A percentile compares a stretch with the other conserved stretches of the same genome.
Conservation (phyloP, 2,888 invertebrate genomes). For the Idaea biselata region DNA sequence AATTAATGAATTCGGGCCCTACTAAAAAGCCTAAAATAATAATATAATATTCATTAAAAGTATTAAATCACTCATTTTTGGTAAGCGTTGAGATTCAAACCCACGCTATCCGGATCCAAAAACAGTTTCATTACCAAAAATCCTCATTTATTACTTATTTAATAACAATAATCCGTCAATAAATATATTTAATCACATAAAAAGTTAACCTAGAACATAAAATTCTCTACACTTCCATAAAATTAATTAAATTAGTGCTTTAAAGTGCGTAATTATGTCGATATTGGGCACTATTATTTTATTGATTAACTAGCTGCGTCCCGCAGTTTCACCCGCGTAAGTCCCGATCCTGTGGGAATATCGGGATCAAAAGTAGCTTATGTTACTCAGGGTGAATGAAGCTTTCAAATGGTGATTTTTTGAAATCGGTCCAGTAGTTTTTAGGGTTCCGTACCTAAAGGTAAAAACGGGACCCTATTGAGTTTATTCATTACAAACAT, state of each 20-base stretch:
- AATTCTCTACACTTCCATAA: not conserved
- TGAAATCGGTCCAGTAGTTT: no score
- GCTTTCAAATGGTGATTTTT: no score
- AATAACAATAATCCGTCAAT: not conserved
- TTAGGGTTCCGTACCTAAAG: no score
- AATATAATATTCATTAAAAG: not conserved
- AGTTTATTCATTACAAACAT: no score
- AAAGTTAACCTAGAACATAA: not conserved
- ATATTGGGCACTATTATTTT: no score
- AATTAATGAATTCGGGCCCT: not conserved
- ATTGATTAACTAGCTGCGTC: no score
- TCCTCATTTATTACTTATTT: not conserved
- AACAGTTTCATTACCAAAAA: not conserved
- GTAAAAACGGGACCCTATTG: no score
- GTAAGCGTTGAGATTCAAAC: not conserved
- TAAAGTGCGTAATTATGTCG: no score
- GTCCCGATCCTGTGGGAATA: no score
- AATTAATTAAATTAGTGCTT: not conserved
- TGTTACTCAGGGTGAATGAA: no score
- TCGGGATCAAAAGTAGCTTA: no score
- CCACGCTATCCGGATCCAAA: not conserved
- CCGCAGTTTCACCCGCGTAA: no score
- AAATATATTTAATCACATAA: not conserved
- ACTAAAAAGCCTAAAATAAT: not conserved
- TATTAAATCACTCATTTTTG: not conserved